Evolutionary conservation across 2,888 invertebrate genomes (phyloP), one percentile per base, ranked within the genome.

Genomic region (Litoditis marina): DNA sequence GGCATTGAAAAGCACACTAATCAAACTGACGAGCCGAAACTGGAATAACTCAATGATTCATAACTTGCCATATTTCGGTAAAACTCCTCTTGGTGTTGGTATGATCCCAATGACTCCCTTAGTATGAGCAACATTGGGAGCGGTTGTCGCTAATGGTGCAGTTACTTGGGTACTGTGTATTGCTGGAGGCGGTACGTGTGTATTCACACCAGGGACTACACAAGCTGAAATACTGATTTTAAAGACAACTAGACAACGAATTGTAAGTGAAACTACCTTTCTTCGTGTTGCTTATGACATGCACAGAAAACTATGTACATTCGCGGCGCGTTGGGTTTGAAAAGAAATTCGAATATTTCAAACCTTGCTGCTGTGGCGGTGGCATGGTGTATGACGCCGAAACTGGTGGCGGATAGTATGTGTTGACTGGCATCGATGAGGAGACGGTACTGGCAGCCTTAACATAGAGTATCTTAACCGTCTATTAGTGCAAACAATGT

Each of bases 1-100:
- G n/a, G n/a, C n/a, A n/a, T n/a, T n/a, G n/a, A n/a, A n/a, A n/a
- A n/a, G n/a, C n/a, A n/a, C n/a, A n/a, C n/a, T n/a, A n/a, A n/a
- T n/a, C n/a, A n/a, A n/a, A n/a, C n/a, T n/a, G n/a, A n/a, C n/a
- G n/a, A n/a, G n/a, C n/a, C n/a, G n/a, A n/a, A 19, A 19, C 44
- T 25, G 25, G 7, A 47, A 46, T 28, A n/a, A 28, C n/a, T 8
- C 19, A 6, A 32, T 34, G 8, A 1, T n/a, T 16, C 22, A 19
- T 39, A 31, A 55, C 66, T 28, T 42, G 77, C 76, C 53, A 58
- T 78, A 77, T 60, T 66, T 60, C 0, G 66, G 66, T 7, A 73
- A 42, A 8, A 60, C 52, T n/a, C 77, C 77, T 16, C 58, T 30
- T 0, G 76, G 74, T 8, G 75, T 76, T 49, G 70, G 65, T 2